Percentiles rank a stretch among this genome's conserved stretches.
phyloP scores from a whole-genome alignment of 2,113 vertebrate species.

The Naja naja region DNA sequence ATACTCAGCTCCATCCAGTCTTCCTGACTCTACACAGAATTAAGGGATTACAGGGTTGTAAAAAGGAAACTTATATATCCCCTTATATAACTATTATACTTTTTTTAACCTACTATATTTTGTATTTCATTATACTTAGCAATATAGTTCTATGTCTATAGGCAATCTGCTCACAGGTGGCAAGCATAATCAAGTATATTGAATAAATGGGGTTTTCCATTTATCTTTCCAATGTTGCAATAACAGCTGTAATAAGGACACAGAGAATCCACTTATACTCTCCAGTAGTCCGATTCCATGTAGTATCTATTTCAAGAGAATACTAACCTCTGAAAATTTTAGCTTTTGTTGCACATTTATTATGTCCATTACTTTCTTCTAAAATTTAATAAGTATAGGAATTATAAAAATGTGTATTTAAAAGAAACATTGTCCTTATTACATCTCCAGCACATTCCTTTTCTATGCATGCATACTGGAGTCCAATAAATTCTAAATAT shows the following conservation, averaged over 20 bases:
- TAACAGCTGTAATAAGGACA: background rate
- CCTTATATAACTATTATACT: background rate
- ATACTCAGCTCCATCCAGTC: background rate
- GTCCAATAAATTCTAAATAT: too few species aligned
- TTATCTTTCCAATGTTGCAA: background rate
- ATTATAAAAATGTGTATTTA: background rate
- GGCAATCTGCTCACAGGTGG: background rate
- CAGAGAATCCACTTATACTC: background rate
- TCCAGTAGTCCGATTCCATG: background rate
- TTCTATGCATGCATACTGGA: too few species aligned
- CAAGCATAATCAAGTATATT: background rate
- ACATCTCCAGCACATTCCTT: too few species aligned
- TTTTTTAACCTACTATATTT: background rate
- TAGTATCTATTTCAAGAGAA: background rate
- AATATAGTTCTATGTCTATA: background rate
- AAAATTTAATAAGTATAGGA: background rate
- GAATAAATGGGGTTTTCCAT: background rate
- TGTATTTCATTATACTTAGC: background rate
- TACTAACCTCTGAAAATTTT: background rate
- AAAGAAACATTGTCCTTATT: background rate
- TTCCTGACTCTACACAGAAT: background rate
- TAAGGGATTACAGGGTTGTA: background rate
- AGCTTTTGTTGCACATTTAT: background rate
- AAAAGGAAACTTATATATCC: background rate
- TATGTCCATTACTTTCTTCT: background rate